Evolutionary conservation across 2,888 invertebrate species (phyloP).

Genomic region (Rhagonycha lutea): DNA sequence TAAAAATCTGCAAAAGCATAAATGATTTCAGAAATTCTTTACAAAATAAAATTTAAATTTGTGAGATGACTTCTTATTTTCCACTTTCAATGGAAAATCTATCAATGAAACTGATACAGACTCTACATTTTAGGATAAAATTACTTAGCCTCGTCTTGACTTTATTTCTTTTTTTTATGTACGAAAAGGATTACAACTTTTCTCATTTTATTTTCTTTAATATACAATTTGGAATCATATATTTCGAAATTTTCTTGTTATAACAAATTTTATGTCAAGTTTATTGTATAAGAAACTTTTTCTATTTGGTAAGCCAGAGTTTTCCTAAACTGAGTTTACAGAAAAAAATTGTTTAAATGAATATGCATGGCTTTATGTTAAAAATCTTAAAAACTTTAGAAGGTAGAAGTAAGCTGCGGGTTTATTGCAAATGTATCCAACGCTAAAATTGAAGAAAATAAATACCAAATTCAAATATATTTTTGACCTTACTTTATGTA

Average conservation of each 20-base stretch:
- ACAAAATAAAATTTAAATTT: background rate
- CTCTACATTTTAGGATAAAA: background rate
- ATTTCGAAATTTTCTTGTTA: background rate
- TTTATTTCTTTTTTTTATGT: background rate
- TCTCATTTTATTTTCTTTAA: background rate
- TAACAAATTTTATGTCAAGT: background rate
- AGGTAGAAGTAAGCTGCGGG: background rate
- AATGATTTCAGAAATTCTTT: background rate
- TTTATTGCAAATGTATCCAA: too few relatives aligned
- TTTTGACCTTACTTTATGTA: too few relatives aligned
- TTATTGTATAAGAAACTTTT: background rate
- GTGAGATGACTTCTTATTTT: background rate
- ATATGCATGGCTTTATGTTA: background rate
- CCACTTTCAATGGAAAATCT: background rate
- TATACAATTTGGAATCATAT: background rate
- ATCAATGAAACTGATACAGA: background rate
- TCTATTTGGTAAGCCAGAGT: background rate
- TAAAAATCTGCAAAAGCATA: background rate
- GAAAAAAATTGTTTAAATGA: background rate
- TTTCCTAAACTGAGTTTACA: background rate
- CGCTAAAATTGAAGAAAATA: too few relatives aligned
- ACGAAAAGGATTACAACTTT: background rate
- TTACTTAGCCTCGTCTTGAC: background rate
- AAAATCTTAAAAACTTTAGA: background rate
- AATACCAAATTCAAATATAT: too few relatives aligned